Evolutionary conservation across 2,113 vertebrate species (phyloP).

Genomic region (Orycteropus afer): DNA sequence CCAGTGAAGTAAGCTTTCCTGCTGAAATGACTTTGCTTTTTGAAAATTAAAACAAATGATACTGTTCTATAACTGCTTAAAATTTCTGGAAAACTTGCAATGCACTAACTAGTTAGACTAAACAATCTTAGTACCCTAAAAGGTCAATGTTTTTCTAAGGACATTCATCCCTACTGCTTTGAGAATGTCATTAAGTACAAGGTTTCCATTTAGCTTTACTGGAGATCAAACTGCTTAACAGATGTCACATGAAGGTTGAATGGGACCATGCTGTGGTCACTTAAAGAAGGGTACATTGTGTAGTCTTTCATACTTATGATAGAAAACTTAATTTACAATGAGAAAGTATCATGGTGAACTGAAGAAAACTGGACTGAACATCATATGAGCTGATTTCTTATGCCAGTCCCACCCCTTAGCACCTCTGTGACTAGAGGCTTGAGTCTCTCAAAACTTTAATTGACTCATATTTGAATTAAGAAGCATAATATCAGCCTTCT

Average conservation of each 20-base stretch:
- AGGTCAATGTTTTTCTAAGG: background rate
- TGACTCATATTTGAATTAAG: background rate
- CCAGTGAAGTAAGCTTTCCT: background rate
- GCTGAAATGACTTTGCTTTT: background rate
- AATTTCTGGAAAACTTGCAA: background rate
- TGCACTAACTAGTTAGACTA: background rate
- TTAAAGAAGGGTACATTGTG: background rate
- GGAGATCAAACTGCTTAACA: conserved; percentile 18
- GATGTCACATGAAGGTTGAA: background rate
- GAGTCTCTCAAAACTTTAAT: background rate
- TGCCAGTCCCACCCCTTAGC: background rate
- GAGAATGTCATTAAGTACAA: background rate
- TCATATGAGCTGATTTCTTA: background rate
- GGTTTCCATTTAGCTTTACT: conserved; percentile 1
- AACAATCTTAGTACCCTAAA: background rate
- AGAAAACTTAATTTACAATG: conserved; percentile 24
- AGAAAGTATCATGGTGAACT: background rate
- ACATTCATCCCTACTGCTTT: background rate
- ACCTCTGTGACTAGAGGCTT: background rate
- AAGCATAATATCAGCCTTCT: background rate
- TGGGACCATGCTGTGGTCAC: background rate
- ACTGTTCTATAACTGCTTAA: background rate
- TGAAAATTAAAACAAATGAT: conserved; percentile 47
- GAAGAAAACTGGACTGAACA: background rate
- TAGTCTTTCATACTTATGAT: background rate